Evolutionary conservation across 64 coral and sea anemone species (phyloP).

Genomic region (Dendronephthya gigantea): DNA sequence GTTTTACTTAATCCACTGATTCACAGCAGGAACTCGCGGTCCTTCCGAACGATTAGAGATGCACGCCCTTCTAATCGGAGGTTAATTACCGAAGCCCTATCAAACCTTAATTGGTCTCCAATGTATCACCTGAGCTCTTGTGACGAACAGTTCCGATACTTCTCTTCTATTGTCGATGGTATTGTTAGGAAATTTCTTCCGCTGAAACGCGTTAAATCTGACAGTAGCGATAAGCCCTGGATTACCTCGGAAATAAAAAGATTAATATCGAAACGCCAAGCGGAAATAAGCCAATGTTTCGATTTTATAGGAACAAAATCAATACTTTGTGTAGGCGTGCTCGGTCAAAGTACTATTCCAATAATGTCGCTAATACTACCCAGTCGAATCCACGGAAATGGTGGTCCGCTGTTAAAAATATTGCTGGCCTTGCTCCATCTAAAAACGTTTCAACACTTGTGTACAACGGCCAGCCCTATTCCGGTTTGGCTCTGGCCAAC

Average conservation of each 20-base stretch:
- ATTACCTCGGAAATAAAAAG: no score
- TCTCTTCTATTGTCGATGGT: neutral
- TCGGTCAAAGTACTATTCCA: neutral
- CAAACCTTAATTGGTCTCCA: neutral
- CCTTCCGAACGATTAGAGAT: neutral
- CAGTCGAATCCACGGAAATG: conserved; percentile 16
- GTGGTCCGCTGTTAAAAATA: conserved; percentile 10
- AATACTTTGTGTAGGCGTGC: neutral
- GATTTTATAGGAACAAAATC: no score
- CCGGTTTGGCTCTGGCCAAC: neutral
- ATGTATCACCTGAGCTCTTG: neutral
- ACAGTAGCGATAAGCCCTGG: neutral
- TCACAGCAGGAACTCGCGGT: neutral
- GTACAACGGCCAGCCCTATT: neutral
- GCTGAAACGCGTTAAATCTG: neutral
- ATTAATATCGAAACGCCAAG: no score
- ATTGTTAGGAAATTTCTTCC: neutral
- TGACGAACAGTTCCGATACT: neutral
- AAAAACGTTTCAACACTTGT: neutral
- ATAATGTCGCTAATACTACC: neutral
- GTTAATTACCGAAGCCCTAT: neutral
- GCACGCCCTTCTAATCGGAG: neutral
- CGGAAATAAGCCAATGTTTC: no score
- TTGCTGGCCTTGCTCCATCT: neutral
- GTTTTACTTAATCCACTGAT: neutral